These are phyloP conservation scores for Lithophane ornitopus DNA, from an alignment of 2,888 invertebrate genomes.

Conservation along the genomic window DNA sequence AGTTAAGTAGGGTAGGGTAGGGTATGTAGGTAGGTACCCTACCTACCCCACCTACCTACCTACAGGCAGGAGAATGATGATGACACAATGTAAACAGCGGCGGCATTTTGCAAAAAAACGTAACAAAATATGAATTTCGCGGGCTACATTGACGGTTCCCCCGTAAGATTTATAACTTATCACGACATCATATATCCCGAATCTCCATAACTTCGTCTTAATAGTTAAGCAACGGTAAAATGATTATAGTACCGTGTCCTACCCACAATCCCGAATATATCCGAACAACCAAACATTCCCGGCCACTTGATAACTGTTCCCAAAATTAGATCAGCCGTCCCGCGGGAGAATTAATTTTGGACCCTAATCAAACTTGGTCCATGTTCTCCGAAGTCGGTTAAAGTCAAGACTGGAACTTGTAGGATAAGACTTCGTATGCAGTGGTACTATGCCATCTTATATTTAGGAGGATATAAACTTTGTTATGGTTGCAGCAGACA, in stretches of 20 bases:
- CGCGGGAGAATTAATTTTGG: constrained; percentile 81
- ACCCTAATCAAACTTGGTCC: constrained; percentile 83
- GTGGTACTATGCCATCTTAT: constrained; percentile 17
- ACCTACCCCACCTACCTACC: too few species aligned
- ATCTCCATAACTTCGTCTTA: background rate
- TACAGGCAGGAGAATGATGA: background rate
- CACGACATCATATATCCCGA: background rate
- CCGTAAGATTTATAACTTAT: background rate
- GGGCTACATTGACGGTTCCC: background rate
- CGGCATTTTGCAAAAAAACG: background rate
- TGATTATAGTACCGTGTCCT: constrained; percentile 38
- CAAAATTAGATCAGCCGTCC: constrained; percentile 79
- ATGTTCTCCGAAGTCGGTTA: constrained; percentile 73
- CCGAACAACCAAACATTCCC: constrained; percentile 67
- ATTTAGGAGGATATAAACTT: constrained; percentile 5
- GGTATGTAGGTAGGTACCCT: too few species aligned
- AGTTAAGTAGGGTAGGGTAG: too few species aligned
- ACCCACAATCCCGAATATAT: constrained; percentile 55
- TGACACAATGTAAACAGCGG: background rate
- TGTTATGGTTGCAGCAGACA: background rate
- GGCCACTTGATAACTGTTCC: constrained; percentile 78
- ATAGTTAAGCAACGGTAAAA: constrained; percentile 32
- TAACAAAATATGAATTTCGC: too few species aligned
- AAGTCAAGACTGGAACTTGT: constrained; percentile 65
- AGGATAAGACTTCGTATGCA: constrained; percentile 47